A percentile compares a stretch with the other conserved stretches of the same genome.
phyloP scores from a whole-genome alignment of 2,113 vertebrate genomes.

The Pheucticus melanocephalus region DNA sequence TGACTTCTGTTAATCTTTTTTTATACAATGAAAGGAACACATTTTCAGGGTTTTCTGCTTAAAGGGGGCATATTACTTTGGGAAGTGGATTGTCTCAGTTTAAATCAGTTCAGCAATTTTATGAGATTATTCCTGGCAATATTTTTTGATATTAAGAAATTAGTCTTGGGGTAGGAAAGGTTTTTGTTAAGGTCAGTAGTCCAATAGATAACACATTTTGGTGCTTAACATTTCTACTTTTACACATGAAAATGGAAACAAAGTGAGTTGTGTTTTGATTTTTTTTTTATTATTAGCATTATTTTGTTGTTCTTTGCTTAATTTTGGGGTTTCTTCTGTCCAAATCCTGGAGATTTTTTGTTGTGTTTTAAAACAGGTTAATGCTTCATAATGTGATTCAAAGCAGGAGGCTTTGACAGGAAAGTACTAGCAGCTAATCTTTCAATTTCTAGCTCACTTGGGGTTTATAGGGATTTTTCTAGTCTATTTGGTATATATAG shows the following conservation, averaged over 20 bases:
- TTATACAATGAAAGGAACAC: neutral
- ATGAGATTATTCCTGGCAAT: neutral
- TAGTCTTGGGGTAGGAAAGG: neutral
- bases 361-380: neutral
- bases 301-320: neutral
- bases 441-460: neutral
- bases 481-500: neutral
- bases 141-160: neutral
- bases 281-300: neutral
- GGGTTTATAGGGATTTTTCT: neutral
- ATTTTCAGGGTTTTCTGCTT: neutral
- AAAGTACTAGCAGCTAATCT: neutral
- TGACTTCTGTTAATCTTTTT: neutral
- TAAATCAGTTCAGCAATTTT: neutral
- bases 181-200: neutral
- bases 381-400: neutral
- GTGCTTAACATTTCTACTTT: neutral
- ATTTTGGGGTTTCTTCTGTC: neutral
- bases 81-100: neutral
- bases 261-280: neutral
- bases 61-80: neutral
- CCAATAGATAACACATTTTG: neutral
- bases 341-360: neutral
- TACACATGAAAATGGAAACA: neutral
- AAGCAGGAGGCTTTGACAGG: neutral